phyloP scores from a whole-genome alignment of 1,140 invertebrate genomes.

The Tetramorium simillimum region DNA sequence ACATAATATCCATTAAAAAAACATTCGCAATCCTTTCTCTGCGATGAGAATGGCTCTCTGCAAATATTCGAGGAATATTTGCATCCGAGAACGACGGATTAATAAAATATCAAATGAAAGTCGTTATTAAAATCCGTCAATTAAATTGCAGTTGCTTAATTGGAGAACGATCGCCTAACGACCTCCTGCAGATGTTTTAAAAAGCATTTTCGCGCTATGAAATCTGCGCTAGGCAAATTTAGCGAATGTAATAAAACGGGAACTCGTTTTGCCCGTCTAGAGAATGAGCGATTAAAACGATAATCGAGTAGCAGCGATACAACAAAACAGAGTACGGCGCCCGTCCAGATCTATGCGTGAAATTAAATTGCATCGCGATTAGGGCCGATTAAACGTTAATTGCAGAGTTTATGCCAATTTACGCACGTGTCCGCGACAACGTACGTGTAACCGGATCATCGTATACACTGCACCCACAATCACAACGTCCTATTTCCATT shows the following conservation, averaged over 20 bases:
- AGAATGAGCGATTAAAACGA: slow-evolving; percentile 31
- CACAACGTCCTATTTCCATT: slow-evolving; percentile 57
- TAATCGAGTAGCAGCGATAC: slow-evolving; percentile 1
- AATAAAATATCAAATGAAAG: slow-evolving; percentile 43
- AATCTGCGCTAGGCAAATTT: slow-evolving; percentile 10
- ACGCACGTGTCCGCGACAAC: neutral
- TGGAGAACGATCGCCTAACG: slow-evolving; percentile 25
- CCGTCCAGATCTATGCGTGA: slow-evolving; percentile 20
- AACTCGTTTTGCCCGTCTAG: neutral
- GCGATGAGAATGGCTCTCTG: neutral
- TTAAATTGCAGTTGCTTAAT: slow-evolving; percentile 48
- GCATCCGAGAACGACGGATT: neutral
- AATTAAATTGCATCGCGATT: slow-evolving; percentile 41
- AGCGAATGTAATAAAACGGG: slow-evolving; percentile 38
- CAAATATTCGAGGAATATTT: slow-evolving; percentile 22
- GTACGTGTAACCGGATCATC: slow-evolving; percentile 47
- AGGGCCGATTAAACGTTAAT: slow-evolving; percentile 51
- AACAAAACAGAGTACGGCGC: neutral
- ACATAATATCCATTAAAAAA: slow-evolving; percentile 46
- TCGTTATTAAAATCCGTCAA: slow-evolving; percentile 47
- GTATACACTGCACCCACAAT: slow-evolving; percentile 30
- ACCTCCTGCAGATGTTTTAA: neutral
- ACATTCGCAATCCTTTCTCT: neutral
- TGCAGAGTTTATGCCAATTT: slow-evolving; percentile 33
- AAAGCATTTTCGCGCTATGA: neutral